These are phyloP conservation scores for Habrosyne pyritoides DNA, from an alignment of 2,888 invertebrate genomes.

Conservation along the genomic window DNA sequence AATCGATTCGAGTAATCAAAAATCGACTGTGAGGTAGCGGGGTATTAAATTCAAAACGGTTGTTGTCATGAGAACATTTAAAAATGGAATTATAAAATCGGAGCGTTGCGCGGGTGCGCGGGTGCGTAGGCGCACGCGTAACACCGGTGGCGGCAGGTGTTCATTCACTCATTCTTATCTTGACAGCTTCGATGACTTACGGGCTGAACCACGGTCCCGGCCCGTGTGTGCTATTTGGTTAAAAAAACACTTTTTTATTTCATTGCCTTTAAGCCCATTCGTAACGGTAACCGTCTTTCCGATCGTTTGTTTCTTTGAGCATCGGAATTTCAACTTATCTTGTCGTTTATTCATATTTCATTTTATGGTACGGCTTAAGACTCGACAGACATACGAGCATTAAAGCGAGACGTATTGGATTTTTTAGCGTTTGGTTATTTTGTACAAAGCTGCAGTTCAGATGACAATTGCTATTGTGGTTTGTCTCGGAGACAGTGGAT, in stretches of 20 bases:
- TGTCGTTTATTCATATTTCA: slow-evolving; percentile 53
- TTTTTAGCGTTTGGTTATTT: slow-evolving; percentile 27
- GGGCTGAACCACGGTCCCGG: slow-evolving; percentile 58
- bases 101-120: slow-evolving; percentile 50
- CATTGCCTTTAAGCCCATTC: slow-evolving; percentile 75
- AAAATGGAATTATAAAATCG: slow-evolving; percentile 54
- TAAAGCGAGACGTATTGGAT: slow-evolving; percentile 24
- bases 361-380: slow-evolving; percentile 61
- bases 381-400: slow-evolving; percentile 62
- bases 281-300: slow-evolving; percentile 78
- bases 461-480: slow-evolving; percentile 14
- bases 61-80: slow-evolving; percentile 35
- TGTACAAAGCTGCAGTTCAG: slow-evolving; percentile 6
- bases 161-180: slow-evolving; percentile 82
- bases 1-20: slow-evolving; percentile 31
- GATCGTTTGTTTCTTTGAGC: slow-evolving; percentile 64
- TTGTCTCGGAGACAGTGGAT: slow-evolving; percentile 28
- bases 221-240: slow-evolving; percentile 75
- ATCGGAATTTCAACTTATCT: slow-evolving; percentile 70
- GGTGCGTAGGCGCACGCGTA: slow-evolving; percentile 78
- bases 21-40: slow-evolving; percentile 44
- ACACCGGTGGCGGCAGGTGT: slow-evolving; percentile 81
- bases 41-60: slow-evolving; percentile 46
- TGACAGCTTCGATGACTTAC: slow-evolving; percentile 82
- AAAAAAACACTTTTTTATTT: slow-evolving; percentile 68